Percentiles rank a stretch among this genome's conserved stretches.
phyloP scores from a whole-genome alignment of 2,797 vertebrate genomes.

The Gymnothorax javanicus region DNA sequence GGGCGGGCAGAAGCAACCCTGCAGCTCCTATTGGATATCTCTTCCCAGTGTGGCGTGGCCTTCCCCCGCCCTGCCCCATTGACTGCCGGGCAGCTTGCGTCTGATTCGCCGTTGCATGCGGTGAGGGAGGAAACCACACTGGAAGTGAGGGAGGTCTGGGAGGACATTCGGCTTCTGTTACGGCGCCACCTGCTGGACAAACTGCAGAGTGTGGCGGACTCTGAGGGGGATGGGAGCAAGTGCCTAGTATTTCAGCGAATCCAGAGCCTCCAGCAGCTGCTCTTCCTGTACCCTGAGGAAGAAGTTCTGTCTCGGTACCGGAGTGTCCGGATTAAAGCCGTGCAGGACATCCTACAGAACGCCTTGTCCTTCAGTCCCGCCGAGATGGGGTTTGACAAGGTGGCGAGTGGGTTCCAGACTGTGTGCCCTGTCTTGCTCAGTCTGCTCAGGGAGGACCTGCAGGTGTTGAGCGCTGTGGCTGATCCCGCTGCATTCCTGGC shows the following conservation, averaged over 20 bases:
- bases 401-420: conserved; percentile 69
- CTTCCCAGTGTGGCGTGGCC: conserved; percentile 78
- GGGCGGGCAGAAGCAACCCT: conserved; percentile 82
- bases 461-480: conserved; percentile 70
- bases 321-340: conserved; percentile 74
- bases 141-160: conserved; percentile 84
- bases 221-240: conserved; percentile 49
- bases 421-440: conserved; percentile 71
- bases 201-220: conserved; percentile 69
- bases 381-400: conserved; percentile 79
- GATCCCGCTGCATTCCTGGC: conserved; percentile 74
- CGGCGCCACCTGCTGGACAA: conserved; percentile 81
- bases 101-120: conserved; percentile 72
- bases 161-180: conserved; percentile 82
- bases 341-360: conserved; percentile 71
- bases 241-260: conserved; percentile 68
- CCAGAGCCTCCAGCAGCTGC: conserved; percentile 79
- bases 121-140: conserved; percentile 77
- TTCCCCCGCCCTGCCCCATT: conserved; percentile 75
- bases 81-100: conserved; percentile 54
- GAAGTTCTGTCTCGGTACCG: conserved; percentile 86
- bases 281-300: conserved; percentile 85
- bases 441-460: conserved; percentile 84
- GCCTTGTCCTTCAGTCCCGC: conserved; percentile 66
- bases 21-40: conserved; percentile 84